Conservation (phyloP, 2,113 vertebrate species). For the Pteronura brasiliensis region DNA sequence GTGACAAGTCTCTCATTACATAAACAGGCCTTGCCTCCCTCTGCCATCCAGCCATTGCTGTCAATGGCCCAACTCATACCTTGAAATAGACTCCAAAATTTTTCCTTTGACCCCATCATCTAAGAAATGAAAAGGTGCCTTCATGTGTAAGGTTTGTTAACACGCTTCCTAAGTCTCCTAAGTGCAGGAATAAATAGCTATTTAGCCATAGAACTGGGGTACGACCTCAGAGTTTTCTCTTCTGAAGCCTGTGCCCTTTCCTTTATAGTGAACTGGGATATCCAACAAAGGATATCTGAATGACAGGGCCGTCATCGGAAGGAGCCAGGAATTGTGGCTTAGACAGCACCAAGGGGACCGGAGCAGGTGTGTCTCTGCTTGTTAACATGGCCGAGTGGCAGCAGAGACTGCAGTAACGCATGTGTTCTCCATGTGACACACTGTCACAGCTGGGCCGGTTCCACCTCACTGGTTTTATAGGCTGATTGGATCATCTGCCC, state of each 20-base stretch:
- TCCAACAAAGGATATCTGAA: neutral
- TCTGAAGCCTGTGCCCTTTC: neutral
- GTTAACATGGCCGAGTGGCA: neutral
- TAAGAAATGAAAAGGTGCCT: neutral
- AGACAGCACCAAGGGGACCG: neutral
- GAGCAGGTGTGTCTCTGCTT: slow-evolving; percentile 25
- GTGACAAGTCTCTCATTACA: neutral
- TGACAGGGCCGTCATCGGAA: neutral
- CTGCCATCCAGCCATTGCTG: neutral
- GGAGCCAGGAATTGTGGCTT: slow-evolving; percentile 4
- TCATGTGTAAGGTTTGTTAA: neutral
- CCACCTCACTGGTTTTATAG: slow-evolving; percentile 49
- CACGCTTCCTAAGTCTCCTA: neutral
- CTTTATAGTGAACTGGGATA: neutral
- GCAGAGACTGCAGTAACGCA: neutral
- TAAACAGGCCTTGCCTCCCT: neutral
- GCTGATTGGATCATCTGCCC: slow-evolving; percentile 41
- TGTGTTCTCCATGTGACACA: neutral
- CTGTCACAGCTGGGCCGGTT: slow-evolving; percentile 22
- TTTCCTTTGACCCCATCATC: neutral
- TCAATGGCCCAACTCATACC: neutral
- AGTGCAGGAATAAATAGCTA: neutral
- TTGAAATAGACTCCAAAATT: neutral
- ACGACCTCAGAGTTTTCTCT: neutral
- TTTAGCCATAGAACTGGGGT: neutral